Conservation (phyloP, 2,797 vertebrate species). For the Propithecus deckenii region DNA sequence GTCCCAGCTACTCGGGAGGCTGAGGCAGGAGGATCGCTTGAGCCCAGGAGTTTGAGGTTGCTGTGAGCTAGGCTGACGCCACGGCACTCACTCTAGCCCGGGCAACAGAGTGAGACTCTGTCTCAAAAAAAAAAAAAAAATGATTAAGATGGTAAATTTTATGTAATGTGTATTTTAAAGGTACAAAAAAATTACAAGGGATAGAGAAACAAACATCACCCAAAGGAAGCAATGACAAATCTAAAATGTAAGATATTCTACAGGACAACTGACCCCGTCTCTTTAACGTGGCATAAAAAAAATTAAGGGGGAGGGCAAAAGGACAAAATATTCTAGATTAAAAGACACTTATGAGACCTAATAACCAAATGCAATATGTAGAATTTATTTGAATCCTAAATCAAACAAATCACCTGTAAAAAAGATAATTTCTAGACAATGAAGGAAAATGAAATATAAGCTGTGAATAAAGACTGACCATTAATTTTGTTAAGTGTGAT, state of each 20-base stretch:
- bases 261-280: not conserved
- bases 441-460: not conserved
- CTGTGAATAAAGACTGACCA: not conserved
- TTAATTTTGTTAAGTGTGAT: not conserved
- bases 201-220: not conserved
- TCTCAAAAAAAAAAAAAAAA: too few species aligned
- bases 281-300: not conserved
- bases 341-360: not conserved
- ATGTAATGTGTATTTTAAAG: not conserved
- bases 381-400: not conserved
- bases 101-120: too few species aligned
- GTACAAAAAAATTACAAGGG: not conserved
- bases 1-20: too few species aligned
- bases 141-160: not conserved
- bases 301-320: not conserved
- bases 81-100: too few species aligned
- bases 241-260: not conserved
- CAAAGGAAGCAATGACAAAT: not conserved
- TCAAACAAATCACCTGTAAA: not conserved
- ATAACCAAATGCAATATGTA: not conserved
- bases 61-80: too few species aligned
- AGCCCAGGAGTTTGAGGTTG: too few species aligned
- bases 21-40: too few species aligned
- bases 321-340: not conserved
- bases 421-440: not conserved